Percentiles rank a stretch among this genome's conserved stretches.
phyloP scores from a whole-genome alignment of 2,113 vertebrate genomes.

The Phrynocephalus versicolor region DNA sequence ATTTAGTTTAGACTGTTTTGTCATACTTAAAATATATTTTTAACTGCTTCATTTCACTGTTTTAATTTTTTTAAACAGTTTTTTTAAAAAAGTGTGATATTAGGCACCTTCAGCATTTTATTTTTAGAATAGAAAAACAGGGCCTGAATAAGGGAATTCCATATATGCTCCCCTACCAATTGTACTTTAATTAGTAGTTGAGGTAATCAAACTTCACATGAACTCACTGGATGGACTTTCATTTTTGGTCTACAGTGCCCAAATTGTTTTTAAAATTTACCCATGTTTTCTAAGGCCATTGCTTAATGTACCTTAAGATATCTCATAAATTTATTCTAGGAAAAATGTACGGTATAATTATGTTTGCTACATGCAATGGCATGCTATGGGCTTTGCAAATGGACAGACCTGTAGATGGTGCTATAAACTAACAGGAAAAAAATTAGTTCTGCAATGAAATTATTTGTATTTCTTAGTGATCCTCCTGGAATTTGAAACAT shows the following conservation, averaged over 20 bases:
- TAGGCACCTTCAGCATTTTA: too few relatives aligned
- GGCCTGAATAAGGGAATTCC: too few relatives aligned
- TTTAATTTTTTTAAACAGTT: not conserved
- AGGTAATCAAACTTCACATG: too few relatives aligned
- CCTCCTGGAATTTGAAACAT: conserved; percentile 31
- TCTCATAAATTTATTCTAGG: conserved; percentile 15
- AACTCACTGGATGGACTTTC: too few relatives aligned
- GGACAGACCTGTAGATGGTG: conserved; percentile 73
- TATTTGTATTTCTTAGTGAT: conserved; percentile 8
- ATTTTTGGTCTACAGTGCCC: too few relatives aligned
- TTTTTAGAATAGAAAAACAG: not conserved
- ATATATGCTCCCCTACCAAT: too few relatives aligned
- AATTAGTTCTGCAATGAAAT: not conserved
- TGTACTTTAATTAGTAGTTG: too few relatives aligned
- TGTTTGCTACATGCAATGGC: not conserved
- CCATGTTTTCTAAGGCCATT: not conserved
- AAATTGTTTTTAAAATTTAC: not conserved
- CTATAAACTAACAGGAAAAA: conserved; percentile 61
- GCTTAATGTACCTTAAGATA: not conserved
- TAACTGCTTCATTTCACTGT: not conserved
- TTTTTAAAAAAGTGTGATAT: too few relatives aligned
- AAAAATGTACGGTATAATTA: not conserved
- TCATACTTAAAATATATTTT: not conserved
- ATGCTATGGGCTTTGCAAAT: not conserved
- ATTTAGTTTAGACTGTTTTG: too few relatives aligned